A percentile compares a stretch with the other conserved stretches of the same genome.
Conservation (phyloP, 2,797 vertebrate genomes). For the Alosa sapidissima region DNA sequence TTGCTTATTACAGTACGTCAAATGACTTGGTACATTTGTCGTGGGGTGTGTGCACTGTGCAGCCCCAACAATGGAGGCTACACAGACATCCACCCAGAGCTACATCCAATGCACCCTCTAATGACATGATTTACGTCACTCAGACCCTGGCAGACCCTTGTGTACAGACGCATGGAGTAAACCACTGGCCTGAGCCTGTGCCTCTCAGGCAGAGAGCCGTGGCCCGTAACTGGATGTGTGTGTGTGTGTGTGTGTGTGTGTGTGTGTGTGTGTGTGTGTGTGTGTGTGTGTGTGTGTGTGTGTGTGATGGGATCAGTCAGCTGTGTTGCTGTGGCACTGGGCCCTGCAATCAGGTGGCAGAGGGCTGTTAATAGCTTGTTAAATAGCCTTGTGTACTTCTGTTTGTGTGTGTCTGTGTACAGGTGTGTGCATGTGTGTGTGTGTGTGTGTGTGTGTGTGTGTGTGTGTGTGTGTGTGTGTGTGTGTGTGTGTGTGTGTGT, state of each 20-base stretch:
- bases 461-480: background rate
- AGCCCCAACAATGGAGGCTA: too few relatives aligned
- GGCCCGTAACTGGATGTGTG: background rate
- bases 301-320: background rate
- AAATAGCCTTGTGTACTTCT: background rate
- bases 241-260: too few relatives aligned
- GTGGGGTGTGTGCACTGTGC: too few relatives aligned
- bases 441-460: conserved; percentile 27
- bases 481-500: background rate
- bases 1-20: too few relatives aligned
- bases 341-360: background rate
- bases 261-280: too few relatives aligned
- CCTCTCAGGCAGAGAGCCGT: background rate
- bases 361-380: background rate
- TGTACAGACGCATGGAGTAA: too few relatives aligned
- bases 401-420: background rate
- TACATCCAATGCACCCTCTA: too few relatives aligned
- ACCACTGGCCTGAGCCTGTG: background rate
- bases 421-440: background rate
- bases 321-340: background rate
- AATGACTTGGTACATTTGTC: too few relatives aligned
- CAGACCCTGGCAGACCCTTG: too few relatives aligned
- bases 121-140: too few relatives aligned
- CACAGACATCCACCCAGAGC: too few relatives aligned
- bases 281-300: too few relatives aligned